Evolutionary conservation across 1,140 invertebrate genomes (phyloP), one percentile per base, ranked within the genome.

Genomic region (Drosophila setifemur): DNA sequence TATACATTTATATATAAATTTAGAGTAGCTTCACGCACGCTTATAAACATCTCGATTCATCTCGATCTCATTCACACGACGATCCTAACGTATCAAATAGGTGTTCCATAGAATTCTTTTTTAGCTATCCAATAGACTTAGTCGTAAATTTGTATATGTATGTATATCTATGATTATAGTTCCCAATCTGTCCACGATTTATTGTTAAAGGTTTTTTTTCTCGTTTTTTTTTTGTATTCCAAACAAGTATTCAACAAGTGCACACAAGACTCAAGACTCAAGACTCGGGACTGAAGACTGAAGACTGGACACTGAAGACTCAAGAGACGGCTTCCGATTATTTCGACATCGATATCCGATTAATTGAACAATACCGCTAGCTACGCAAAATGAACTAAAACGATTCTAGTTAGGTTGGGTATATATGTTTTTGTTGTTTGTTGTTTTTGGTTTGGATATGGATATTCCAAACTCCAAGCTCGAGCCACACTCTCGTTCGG

Each of bases 1-100:
- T 69, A 81, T 81, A 81, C 76, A 81, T 74, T 74, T 52, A 81
- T 75, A 81, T 75, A 72, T 75, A 72, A 57, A 67, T 55, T 66
- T 70, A 39, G 69, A 48, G 50, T 42, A 45, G 9, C 25, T 52
- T 49, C 28, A 50, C 45, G 12, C 53, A 37, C 50, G 52, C 33
- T 28, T 55, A 42, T 19, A 64, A 31, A 49, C 28, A 55, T 47
- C 28, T 33, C 8, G 26, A 28, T 31, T 23, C 9, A 40, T 14
- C n/a, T 40, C 9, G 16, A 44, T 33, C 25, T n/a, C 19, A 57
- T 35, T 25, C 26, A 39, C 64, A 53, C 37, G 60, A 37, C 28
- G 37, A 31, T n/a, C 37, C 48, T 33, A 48, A 71, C 19, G 14
- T 54, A 42, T 43, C 25, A 52, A 16, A 12, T 29, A 40, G 33